These are phyloP conservation scores for Oceanites oceanicus DNA, from an alignment of 2,113 vertebrate genomes.

Conservation along the genomic window DNA sequence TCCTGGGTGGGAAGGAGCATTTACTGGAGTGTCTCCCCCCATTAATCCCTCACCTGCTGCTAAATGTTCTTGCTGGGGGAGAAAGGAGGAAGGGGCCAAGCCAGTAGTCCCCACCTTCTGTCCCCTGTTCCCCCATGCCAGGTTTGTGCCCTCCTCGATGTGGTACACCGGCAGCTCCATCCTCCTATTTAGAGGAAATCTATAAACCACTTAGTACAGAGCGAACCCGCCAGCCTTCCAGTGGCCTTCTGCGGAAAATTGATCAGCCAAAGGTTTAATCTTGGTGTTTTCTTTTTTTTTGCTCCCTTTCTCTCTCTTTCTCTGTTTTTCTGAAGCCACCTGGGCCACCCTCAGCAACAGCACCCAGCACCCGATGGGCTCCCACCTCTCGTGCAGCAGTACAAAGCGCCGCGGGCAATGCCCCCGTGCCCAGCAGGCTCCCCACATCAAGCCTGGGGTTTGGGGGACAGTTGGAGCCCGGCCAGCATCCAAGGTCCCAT, in stretches of 20 bases:
- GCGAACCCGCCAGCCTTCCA: background rate
- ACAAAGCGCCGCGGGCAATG: accelerated
- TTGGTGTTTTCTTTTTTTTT: accelerated
- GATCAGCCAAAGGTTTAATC: background rate
- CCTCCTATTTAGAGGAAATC: slow-evolving; percentile 42
- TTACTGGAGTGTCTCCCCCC: background rate
- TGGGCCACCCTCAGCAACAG: background rate
- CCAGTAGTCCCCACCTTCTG: background rate
- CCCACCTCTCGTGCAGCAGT: accelerated
- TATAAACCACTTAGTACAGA: slow-evolving; percentile 38
- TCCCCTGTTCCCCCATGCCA: accelerated
- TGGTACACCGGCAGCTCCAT: background rate
- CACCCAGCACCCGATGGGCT: accelerated
- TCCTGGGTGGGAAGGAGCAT: background rate
- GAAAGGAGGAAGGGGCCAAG: background rate
- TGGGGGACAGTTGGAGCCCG: background rate
- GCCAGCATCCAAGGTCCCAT: accelerated
- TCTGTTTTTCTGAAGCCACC: background rate
- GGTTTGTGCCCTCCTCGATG: background rate
- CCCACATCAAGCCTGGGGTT: accelerated
- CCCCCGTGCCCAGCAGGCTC: accelerated
- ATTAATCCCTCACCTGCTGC: background rate
- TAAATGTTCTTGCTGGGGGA: background rate
- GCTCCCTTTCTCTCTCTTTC: background rate
- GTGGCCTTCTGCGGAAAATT: background rate